Percentiles rank a stretch among this genome's conserved stretches.
These are phyloP conservation scores for Drosophila punjabiensis DNA, from an alignment of 1,140 invertebrate genomes.

Conservation along the genomic window DNA sequence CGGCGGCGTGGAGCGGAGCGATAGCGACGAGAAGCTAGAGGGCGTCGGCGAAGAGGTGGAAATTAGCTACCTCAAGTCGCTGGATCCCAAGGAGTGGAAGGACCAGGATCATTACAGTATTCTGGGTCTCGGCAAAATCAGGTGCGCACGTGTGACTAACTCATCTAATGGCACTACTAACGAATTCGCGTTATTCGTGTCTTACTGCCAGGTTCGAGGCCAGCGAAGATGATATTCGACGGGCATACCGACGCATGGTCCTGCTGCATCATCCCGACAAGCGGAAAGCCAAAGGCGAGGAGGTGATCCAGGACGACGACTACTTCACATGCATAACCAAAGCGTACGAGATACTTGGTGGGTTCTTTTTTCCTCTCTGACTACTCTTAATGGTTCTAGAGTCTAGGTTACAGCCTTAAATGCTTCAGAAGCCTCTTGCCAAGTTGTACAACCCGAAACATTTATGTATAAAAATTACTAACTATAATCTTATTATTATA, in stretches of 20 bases:
- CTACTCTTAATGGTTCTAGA: not conserved
- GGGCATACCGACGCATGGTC: constrained; percentile 96
- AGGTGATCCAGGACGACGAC: constrained; percentile 94
- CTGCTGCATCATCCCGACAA: constrained; percentile 99
- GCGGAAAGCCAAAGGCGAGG: constrained; percentile 94
- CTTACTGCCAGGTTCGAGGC: constrained; percentile 87
- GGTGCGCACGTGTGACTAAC: constrained; percentile 81
- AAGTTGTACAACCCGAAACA: not conserved
- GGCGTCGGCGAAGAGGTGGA: constrained; percentile 90
- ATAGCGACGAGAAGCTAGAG: constrained; percentile 74
- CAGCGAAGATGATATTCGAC: constrained; percentile 96
- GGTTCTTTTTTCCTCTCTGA: constrained; percentile 2
- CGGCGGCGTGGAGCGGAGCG: constrained; percentile 70
- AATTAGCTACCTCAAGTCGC: constrained; percentile 92
- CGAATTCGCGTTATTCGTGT: not conserved
- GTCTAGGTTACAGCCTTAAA: not conserved
- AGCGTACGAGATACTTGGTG: constrained; percentile 91
- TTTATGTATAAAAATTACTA: not conserved
- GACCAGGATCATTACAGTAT: constrained; percentile 98
- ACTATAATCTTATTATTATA: too few species aligned
- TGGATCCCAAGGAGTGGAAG: constrained; percentile 99
- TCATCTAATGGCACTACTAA: constrained; percentile 18
- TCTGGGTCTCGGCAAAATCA: constrained; percentile 93
- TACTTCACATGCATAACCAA: constrained; percentile 99
- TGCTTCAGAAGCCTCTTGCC: not conserved